A percentile compares a stretch with the other conserved stretches of the same genome.
phyloP scores from a whole-genome alignment of 1,140 invertebrate genomes.

The Harlomillsia oculata region DNA sequence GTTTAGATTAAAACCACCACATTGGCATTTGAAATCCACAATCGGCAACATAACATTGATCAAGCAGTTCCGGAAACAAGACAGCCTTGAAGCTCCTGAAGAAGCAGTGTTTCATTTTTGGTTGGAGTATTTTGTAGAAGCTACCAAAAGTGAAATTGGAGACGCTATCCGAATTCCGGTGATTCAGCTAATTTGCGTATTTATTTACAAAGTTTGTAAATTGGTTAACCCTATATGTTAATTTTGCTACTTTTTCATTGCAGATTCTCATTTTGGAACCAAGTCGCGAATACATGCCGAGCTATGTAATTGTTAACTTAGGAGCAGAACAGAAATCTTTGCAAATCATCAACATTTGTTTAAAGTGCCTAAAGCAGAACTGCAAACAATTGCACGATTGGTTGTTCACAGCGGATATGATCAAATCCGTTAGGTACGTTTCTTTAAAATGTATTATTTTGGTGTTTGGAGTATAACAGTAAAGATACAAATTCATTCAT shows the following conservation, averaged over 20 bases:
- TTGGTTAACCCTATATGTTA: neutral
- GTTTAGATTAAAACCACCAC: conserved; percentile 96
- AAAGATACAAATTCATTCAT: neutral
- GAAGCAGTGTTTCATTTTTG: conserved; percentile 90
- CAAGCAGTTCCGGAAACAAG: conserved; percentile 76
- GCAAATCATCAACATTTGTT: conserved; percentile 73
- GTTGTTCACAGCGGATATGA: conserved; percentile 82
- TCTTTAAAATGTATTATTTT: conserved; percentile 3
- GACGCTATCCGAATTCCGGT: conserved; percentile 82
- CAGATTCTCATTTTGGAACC: conserved; percentile 84
- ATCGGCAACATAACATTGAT: conserved; percentile 96
- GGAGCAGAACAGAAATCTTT: conserved; percentile 84
- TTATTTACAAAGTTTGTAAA: neutral
- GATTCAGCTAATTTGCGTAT: conserved; percentile 42
- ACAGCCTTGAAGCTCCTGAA: conserved; percentile 52
- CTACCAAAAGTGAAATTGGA: conserved; percentile 64
- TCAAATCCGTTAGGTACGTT: conserved; percentile 73
- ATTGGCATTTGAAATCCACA: conserved; percentile 97
- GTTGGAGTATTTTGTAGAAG: conserved; percentile 98
- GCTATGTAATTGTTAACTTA: conserved; percentile 87
- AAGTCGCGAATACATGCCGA: conserved; percentile 84
- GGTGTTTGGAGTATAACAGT: too few relatives aligned
- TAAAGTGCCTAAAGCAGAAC: conserved; percentile 61
- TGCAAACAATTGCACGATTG: conserved; percentile 85
- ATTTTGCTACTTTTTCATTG: conserved; percentile 24